phyloP scores from a whole-genome alignment of 2,113 vertebrate species.

The Oryzias curvinotus region DNA sequence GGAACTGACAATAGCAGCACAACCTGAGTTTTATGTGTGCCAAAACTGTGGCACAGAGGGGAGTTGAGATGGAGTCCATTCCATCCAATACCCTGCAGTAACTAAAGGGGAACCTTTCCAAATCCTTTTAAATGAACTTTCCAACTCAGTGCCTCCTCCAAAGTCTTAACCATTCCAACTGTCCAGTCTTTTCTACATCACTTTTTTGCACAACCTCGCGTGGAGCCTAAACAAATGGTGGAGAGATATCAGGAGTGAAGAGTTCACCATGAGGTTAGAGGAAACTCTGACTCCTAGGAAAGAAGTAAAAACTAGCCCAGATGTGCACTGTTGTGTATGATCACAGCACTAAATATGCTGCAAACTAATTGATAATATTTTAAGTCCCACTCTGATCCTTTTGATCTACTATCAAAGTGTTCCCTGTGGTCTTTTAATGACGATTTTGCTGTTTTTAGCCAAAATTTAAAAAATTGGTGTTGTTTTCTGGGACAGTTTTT shows the following conservation, averaged over 20 bases:
- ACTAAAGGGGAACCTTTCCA: constrained; percentile 76
- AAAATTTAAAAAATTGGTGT: no score
- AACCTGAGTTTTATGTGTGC: constrained; percentile 12
- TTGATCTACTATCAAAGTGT: no score
- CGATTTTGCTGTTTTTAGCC: no score
- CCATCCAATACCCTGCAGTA: constrained; percentile 69
- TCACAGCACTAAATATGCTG: no score
- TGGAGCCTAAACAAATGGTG: constrained; percentile 55
- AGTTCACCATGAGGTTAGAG: constrained; percentile 35
- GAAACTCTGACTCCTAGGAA: background rate
- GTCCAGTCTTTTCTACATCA: constrained; percentile 82
- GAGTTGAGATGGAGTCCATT: constrained; percentile 55
- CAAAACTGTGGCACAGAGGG: constrained; percentile 41
- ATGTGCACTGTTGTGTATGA: background rate
- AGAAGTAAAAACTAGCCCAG: background rate
- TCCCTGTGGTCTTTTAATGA: no score
- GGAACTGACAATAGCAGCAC: constrained; percentile 11
- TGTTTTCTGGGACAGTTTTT: no score
- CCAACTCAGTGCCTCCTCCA: constrained; percentile 70
- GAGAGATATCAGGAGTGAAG: constrained; percentile 47
- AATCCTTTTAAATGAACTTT: constrained; percentile 81
- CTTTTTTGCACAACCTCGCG: constrained; percentile 71
- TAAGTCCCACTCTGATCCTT: no score
- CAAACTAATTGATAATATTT: no score
- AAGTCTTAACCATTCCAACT: constrained; percentile 80